Base-by-base conservation (phyloP, 2,888 invertebrate species). In the Hydrotaea cyrtoneurina region DNA sequence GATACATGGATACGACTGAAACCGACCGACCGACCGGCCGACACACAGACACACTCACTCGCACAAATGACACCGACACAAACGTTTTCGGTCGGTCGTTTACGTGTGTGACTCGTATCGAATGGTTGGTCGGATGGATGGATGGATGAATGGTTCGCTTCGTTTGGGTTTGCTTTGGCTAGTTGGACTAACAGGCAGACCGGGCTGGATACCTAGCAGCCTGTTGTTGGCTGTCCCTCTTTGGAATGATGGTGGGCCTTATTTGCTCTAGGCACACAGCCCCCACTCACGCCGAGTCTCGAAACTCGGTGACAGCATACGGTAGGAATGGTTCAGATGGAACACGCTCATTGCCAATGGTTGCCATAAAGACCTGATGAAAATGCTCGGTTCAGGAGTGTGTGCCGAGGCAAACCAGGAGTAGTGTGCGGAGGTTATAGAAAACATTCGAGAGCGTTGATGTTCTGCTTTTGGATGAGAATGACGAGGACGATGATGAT, bases 101-200 rank as follows among this genome's bases (percentile, higher is more conserved):
- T 80, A 83, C 78, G 69, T 75, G 74, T 77, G 75, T 74, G 77
- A 83, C 78, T 72, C 69, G 39, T 8, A 39, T 39, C 13, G 66
- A 39, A 11, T 39, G 69, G 43, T 21, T 74, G 74, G 39, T n/a
- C 39, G 73, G 55, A 83, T 76, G 78, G 74, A 69, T 84, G 78
- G 74, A 73, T 82, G 84, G 72, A 78, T 84, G 78, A 79, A 66
- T 81, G 79, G 82, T 79, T 82, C 23, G 64, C 15, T 66, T 66
- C 66, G 43, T 5, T 69, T 43, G 7, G 79, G 82, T 79, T 82
- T 17, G 64, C 15, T 66, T 66, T 39, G 43, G 17, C 46, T 43
- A 43, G 46, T 69, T 59, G 21, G 59, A 13, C 59, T 46, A 23
- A 39, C 21, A 17, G 66, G 46, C 19, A 13, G 17, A 26, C 59